Evolutionary conservation across 2,888 invertebrate genomes (phyloP), one percentile per base, ranked within the genome.

Genomic region (Xiphydria camelus): DNA sequence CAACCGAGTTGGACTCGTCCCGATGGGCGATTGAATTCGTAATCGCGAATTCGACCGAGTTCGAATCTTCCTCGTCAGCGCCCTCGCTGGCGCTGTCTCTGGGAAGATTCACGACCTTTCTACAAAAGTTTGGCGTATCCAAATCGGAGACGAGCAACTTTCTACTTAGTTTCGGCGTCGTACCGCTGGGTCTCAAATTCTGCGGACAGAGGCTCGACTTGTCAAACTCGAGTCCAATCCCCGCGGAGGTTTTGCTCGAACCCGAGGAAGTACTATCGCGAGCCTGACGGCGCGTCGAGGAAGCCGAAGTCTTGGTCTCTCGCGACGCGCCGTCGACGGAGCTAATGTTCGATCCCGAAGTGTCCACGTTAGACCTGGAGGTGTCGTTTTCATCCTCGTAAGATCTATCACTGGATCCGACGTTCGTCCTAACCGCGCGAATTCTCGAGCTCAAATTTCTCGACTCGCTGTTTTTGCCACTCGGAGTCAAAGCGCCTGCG

Each of bases 121-220:
- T 39, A 32, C 29, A 48, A 23, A 59, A 57, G 7, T 29, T 62
- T 6, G 64, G 64, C 4, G 66, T 62, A 31, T 70, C 66, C 10
- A 70, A 51, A 41, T 67, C 55, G 3, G 64, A 69, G n/a, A 64
- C 59, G 3, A 72, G 47, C n/a, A 72, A 47, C 23, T 70, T 68
- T 17, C 66, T 65, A 22, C 50, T 57, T 25, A 73, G 53, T 33
- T 73, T 75, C 1, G 75, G 73, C 1, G 73, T 73, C n/a, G 66
- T 61, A 1, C 69, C 71, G 9, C 58, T 69, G 0, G 59, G 50
- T 4, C 47, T 44, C 1, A 69, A 50, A 14, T 47, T 64, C 17
- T 58, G 57, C 4, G 63, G 62, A 26, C 59, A 64, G 4, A 63
- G 46, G 1, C 46, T 49, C 5, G 63, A 59, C 12, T 55, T 60